Conservation (phyloP, 2,888 invertebrate genomes). For the Drosophila lutescens region DNA sequence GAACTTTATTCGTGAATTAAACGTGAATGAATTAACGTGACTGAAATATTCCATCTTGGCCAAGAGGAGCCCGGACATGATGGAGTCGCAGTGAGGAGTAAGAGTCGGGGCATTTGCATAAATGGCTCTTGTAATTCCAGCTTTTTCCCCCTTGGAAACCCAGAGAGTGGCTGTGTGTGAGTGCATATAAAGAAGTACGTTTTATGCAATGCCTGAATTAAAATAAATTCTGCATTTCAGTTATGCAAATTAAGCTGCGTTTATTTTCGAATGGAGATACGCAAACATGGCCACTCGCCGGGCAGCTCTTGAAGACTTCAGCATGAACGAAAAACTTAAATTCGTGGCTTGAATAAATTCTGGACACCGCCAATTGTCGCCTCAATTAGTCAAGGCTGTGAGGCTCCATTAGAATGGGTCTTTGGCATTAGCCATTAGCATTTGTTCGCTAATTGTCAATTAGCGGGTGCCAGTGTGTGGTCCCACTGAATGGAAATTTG, state of each 20-base stretch:
- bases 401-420: constrained; percentile 19
- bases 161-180: constrained; percentile 30
- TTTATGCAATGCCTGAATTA: constrained; percentile 69
- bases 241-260: constrained; percentile 62
- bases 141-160: constrained; percentile 16
- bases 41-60: constrained; percentile 75
- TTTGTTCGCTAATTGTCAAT: constrained; percentile 59
- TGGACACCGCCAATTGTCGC: constrained; percentile 41
- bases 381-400: constrained; percentile 44
- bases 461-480: constrained; percentile 38
- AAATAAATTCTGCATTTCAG: constrained; percentile 66
- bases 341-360: constrained; percentile 35
- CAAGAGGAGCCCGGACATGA: constrained; percentile 10
- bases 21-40: constrained; percentile 79
- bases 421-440: constrained; percentile 53
- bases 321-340: background rate
- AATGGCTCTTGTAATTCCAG: constrained; percentile 42
- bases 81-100: constrained; percentile 15
- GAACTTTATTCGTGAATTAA: constrained; percentile 80
- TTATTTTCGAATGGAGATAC: constrained; percentile 38
- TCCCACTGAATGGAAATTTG: constrained; percentile 19
- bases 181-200: constrained; percentile 63
- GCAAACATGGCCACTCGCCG: constrained; percentile 20
- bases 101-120: constrained; percentile 63
- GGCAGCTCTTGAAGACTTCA: background rate